A percentile compares a stretch with the other conserved stretches of the same genome.
phyloP scores from a whole-genome alignment of 2,797 vertebrate genomes.

The Sebastes taczanowskii region DNA sequence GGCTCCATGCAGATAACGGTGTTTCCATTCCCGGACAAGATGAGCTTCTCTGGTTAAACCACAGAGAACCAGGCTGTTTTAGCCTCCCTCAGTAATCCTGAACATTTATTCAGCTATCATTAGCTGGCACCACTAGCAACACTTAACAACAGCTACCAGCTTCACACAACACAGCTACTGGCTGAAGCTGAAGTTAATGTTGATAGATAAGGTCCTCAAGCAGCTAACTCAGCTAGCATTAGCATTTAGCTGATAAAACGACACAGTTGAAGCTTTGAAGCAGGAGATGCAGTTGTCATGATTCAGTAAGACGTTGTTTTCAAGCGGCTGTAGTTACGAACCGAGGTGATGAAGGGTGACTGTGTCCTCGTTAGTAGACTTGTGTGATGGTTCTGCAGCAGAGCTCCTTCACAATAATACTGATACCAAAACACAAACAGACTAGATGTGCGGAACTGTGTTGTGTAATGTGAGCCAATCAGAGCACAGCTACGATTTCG shows the following conservation, averaged over 20 bases:
- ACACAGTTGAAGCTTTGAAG: neutral
- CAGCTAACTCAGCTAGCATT: conserved; percentile 57
- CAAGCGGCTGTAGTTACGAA: conserved; percentile 38
- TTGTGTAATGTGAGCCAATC: conserved; percentile 64
- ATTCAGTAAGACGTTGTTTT: neutral
- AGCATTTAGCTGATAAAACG: conserved; percentile 47
- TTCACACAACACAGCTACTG: neutral
- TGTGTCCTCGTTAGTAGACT: neutral
- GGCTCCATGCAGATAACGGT: neutral
- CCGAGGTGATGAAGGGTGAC: conserved; percentile 8
- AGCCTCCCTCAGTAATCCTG: neutral
- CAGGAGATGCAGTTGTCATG: neutral
- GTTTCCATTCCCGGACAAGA: neutral
- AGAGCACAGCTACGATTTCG: neutral
- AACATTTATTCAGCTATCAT: neutral
- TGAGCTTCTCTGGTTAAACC: neutral
- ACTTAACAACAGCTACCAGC: conserved; percentile 15
- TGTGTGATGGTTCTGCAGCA: conserved; percentile 13
- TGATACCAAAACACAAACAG: conserved; percentile 74
- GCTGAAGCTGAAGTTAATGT: conserved; percentile 24
- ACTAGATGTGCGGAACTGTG: conserved; percentile 51
- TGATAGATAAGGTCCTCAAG: conserved; percentile 3
- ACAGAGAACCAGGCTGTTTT: neutral
- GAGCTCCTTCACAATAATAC: conserved; percentile 37
- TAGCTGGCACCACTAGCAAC: neutral